Conservation (phyloP, 2,888 invertebrate genomes). For the Himalopsyche tibetana region DNA sequence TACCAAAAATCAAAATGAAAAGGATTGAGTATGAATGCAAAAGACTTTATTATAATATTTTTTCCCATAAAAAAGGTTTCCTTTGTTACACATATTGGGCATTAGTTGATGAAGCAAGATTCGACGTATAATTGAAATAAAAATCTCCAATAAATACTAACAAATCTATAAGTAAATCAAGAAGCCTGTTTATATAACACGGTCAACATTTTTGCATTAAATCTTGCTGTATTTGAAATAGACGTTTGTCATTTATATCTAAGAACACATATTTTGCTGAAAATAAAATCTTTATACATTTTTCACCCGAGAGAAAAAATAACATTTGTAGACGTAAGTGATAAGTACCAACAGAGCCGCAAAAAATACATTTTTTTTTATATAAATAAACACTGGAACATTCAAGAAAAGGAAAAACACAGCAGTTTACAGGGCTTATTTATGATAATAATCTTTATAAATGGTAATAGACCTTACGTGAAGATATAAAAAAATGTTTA, state of each 20-base stretch:
- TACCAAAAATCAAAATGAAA: too few relatives aligned
- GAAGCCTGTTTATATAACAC: too few relatives aligned
- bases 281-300: not conserved
- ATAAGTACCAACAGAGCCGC: not conserved
- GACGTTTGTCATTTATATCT: not conserved
- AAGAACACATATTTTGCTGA: too few relatives aligned
- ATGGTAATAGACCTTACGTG: conserved; percentile 5
- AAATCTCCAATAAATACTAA: too few relatives aligned
- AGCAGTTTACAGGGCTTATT: conserved; percentile 24
- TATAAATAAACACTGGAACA: not conserved
- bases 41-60: too few relatives aligned
- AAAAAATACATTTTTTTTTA: not conserved
- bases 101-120: too few relatives aligned
- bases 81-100: too few relatives aligned
- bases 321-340: conserved; percentile 6
- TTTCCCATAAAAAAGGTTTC: too few relatives aligned
- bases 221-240: not conserved
- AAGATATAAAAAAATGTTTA: not conserved
- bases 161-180: too few relatives aligned
- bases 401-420: not conserved
- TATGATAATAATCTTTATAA: conserved; percentile 22
- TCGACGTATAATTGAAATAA: too few relatives aligned
- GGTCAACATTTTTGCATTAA: not conserved
- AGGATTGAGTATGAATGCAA: too few relatives aligned
- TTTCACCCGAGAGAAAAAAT: not conserved